Conservation (phyloP, 1,140 invertebrate species). For the Euura lappo region DNA sequence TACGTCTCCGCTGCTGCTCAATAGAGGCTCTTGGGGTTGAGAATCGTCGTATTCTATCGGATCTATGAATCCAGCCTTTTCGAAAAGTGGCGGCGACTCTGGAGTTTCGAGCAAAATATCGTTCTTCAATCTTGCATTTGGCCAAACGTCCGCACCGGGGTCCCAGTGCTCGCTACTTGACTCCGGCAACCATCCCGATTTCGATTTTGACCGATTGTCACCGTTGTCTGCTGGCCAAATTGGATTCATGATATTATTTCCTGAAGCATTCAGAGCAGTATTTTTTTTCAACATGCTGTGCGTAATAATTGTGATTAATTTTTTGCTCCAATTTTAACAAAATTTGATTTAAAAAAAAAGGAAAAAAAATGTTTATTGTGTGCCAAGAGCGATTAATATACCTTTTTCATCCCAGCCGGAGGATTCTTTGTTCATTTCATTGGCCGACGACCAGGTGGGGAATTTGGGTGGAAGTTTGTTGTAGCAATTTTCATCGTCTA, state of each 20-base stretch:
- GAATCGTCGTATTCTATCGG: constrained; percentile 66
- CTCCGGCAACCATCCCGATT: constrained; percentile 42
- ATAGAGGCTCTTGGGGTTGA: constrained; percentile 51
- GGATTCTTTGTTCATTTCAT: constrained; percentile 44
- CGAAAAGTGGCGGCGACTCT: constrained; percentile 71
- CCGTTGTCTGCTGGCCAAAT: constrained; percentile 46
- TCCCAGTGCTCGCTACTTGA: constrained; percentile 51
- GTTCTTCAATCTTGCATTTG: constrained; percentile 40
- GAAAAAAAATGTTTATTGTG: background rate
- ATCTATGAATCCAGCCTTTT: constrained; percentile 62
- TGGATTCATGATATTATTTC: constrained; percentile 50
- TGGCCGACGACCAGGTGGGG: constrained; percentile 57
- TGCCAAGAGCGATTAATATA: constrained; percentile 15
- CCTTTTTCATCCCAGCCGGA: constrained; percentile 54
- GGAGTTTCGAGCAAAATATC: constrained; percentile 62
- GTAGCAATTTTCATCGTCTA: constrained; percentile 58
- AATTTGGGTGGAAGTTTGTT: constrained; percentile 62
- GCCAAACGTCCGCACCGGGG: constrained; percentile 46
- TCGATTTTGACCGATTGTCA: constrained; percentile 41
- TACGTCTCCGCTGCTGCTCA: constrained; percentile 62
- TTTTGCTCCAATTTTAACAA: constrained; percentile 3
- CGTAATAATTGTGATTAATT: background rate
- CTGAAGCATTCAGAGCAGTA: constrained; percentile 28
- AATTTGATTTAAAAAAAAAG: constrained; percentile 14
- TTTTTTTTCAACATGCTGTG: background rate